Percentiles rank a stretch among this genome's conserved stretches.
These are phyloP conservation scores for Danio kyathit DNA, from an alignment of 2,797 vertebrate genomes.

Conservation along the genomic window DNA sequence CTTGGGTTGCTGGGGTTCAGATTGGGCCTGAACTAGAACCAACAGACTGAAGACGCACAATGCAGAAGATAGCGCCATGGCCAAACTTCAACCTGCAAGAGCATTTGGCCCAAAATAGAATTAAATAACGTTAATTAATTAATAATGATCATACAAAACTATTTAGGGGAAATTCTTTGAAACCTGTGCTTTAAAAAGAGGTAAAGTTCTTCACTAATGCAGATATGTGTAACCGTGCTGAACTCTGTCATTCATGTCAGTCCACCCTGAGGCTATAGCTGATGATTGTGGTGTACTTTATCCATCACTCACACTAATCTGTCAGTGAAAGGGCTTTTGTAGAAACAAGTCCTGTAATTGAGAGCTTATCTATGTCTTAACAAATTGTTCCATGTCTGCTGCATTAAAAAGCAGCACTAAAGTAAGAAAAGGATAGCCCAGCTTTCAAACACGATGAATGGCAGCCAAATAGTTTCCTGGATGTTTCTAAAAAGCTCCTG, in stretches of 20 bases:
- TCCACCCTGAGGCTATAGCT: background rate
- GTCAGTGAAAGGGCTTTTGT: constrained; percentile 4
- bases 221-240: background rate
- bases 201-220: background rate
- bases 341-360: constrained; percentile 3
- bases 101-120: constrained; percentile 14
- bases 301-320: constrained; percentile 1
- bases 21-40: constrained; percentile 67
- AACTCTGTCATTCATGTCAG: background rate
- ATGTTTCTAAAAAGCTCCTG: background rate
- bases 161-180: too few species aligned
- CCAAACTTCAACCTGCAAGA: constrained; percentile 45
- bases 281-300: constrained; percentile 6
- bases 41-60: constrained; percentile 61
- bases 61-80: constrained; percentile 62
- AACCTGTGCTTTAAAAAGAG: background rate
- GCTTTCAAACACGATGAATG: background rate
- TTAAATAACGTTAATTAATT: background rate
- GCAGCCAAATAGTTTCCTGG: constrained; percentile 7
- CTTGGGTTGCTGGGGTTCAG: constrained; percentile 56
- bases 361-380: background rate
- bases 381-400: background rate
- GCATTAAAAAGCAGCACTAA: background rate
- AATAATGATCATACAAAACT: too few species aligned
- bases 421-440: constrained; percentile 3